These are phyloP conservation scores for Alexandromys fortis DNA, from an alignment of 2,113 vertebrate species.

Conservation along the genomic window DNA sequence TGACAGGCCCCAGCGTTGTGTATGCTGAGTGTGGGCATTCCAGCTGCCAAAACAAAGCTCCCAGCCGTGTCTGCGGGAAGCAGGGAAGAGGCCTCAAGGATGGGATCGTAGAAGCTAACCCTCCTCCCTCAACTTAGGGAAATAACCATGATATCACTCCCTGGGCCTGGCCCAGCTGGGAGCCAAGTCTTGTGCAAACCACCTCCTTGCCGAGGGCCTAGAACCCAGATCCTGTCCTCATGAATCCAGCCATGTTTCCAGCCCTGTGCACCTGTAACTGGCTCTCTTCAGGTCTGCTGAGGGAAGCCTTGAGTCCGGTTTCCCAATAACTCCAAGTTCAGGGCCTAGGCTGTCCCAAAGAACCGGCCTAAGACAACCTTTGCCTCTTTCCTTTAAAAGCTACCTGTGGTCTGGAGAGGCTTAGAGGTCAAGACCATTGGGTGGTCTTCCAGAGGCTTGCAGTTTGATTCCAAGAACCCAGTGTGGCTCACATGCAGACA, in stretches of 20 bases:
- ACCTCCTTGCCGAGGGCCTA: neutral
- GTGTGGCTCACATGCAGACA: neutral
- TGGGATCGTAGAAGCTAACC: neutral
- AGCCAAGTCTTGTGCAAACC: neutral
- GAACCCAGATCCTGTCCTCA: neutral
- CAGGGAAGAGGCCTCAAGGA: neutral
- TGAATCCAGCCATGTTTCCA: neutral
- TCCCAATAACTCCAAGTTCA: neutral
- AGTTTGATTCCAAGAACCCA: neutral
- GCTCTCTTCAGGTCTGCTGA: neutral
- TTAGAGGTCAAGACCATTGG: neutral
- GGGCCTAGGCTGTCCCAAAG: neutral
- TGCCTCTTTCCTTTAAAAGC: constrained; percentile 9
- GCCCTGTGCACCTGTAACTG: neutral
- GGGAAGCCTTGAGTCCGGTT: neutral
- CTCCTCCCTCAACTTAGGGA: neutral
- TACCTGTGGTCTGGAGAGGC: neutral
- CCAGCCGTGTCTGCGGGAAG: neutral
- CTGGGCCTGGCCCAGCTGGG: neutral
- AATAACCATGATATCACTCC: neutral
- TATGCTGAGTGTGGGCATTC: neutral
- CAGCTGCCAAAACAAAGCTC: neutral
- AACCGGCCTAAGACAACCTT: neutral
- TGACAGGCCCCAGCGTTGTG: neutral
- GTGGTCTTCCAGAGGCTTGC: neutral